These are phyloP conservation scores for Megatriorchis doriae DNA, from an alignment of 2,113 vertebrate genomes.

Conservation along the genomic window DNA sequence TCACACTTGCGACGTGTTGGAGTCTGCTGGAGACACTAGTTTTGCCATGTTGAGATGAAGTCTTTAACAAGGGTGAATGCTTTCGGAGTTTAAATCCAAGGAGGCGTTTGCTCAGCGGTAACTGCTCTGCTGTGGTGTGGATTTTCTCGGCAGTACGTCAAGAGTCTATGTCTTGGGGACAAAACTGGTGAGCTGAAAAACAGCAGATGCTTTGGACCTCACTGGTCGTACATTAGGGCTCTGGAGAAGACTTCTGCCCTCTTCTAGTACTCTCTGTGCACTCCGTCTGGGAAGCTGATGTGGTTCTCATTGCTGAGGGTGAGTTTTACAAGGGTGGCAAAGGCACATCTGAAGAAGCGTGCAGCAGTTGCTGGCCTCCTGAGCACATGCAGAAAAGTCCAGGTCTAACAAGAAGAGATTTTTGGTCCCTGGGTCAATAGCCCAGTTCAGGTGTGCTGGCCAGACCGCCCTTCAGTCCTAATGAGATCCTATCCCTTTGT, in stretches of 20 bases:
- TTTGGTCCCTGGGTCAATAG: not conserved
- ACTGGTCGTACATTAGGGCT: not conserved
- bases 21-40: not conserved
- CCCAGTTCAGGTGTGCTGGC: not conserved
- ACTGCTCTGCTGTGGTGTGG: not conserved
- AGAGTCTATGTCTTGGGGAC: not conserved
- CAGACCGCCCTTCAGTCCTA: not conserved
- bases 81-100: not conserved
- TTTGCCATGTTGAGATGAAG: not conserved
- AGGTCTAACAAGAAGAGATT: not conserved
- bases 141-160: not conserved
- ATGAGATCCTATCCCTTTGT: not conserved
- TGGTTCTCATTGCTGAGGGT: not conserved
- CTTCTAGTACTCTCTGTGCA: not conserved
- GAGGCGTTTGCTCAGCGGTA: not conserved
- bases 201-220: not conserved
- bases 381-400: not conserved
- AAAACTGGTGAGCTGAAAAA: not conserved
- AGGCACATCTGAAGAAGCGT: not conserved
- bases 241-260: not conserved
- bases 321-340: not conserved
- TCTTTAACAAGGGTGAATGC: not conserved
- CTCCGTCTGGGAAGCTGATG: not conserved
- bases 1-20: not conserved
- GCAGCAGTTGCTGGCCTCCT: not conserved